Percentiles rank a stretch among this genome's conserved stretches.
phyloP scores from a whole-genome alignment of 1,140 invertebrate species.

The Drosophila pachea region DNA sequence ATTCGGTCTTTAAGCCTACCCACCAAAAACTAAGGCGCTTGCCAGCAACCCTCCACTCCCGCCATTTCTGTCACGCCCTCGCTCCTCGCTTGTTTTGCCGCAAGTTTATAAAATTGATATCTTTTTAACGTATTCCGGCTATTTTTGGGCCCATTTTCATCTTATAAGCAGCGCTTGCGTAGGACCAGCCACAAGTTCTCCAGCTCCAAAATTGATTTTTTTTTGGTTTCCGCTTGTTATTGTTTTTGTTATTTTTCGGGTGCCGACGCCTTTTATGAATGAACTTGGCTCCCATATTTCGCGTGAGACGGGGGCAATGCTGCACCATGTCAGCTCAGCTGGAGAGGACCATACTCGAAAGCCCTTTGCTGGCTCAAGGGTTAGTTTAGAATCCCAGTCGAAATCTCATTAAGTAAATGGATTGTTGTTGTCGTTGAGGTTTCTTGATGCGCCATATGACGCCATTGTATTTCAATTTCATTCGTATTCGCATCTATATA shows the following conservation, averaged over 20 bases:
- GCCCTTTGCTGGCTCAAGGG: neutral
- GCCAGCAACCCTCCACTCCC: neutral
- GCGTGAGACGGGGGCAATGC: constrained; percentile 36
- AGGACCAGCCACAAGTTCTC: constrained; percentile 6
- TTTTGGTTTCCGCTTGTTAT: neutral
- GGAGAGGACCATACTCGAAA: neutral
- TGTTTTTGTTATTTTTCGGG: constrained; percentile 35
- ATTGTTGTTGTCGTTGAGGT: constrained; percentile 55
- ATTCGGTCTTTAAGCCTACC: constrained; percentile 46
- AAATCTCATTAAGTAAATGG: constrained; percentile 73
- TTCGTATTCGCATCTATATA: constrained; percentile 1
- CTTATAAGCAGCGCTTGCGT: constrained; percentile 36
- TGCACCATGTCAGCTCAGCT: constrained; percentile 30
- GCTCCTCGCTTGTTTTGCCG: constrained; percentile 9
- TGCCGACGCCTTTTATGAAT: constrained; percentile 68
- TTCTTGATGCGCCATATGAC: constrained; percentile 68
- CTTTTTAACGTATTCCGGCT: constrained; percentile 19
- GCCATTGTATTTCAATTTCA: constrained; percentile 51
- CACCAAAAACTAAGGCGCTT: neutral
- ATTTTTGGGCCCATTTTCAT: constrained; percentile 34
- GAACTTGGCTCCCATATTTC: constrained; percentile 62
- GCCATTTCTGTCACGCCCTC: neutral
- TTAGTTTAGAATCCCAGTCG: constrained; percentile 64
- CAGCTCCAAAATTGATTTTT: constrained; percentile 29
- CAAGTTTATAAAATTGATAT: constrained; percentile 23